Conservation (phyloP, 2,888 invertebrate species). For the Watsonalla binaria region DNA sequence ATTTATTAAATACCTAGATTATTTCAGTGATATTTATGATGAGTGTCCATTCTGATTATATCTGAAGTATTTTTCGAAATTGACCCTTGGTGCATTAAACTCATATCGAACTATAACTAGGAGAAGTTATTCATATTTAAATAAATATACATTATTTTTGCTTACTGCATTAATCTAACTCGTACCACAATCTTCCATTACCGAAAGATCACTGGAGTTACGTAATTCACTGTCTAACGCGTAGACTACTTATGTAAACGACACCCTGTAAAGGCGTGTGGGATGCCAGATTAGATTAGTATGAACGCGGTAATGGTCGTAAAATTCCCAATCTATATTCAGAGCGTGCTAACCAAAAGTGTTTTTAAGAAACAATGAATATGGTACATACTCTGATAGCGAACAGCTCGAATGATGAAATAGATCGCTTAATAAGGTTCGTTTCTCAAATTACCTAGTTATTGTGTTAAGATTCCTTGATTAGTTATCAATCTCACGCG, state of each 20-base stretch:
- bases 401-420: background rate
- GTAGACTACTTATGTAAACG: background rate
- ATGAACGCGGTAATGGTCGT: conserved; percentile 15
- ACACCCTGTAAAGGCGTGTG: conserved; percentile 9
- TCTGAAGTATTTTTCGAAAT: no score
- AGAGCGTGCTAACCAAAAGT: conserved; percentile 17
- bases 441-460: no score
- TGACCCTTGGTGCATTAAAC: no score
- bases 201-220: background rate
- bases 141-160: no score
- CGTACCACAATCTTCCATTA: background rate
- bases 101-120: no score
- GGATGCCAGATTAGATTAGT: conserved; percentile 21
- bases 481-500: no score
- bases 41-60: no score
- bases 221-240: background rate
- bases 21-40: no score
- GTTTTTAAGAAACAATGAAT: conserved; percentile 16
- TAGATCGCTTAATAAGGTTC: no score
- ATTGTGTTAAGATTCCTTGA: no score
- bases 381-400: background rate
- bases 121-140: no score
- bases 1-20: no score
- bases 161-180: background rate
- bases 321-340: conserved; percentile 26